Evolutionary conservation across 92 coral and sea anemone genomes (phyloP), one percentile per base, ranked within the genome.

Genomic region (Epizoanthus ramosus): DNA sequence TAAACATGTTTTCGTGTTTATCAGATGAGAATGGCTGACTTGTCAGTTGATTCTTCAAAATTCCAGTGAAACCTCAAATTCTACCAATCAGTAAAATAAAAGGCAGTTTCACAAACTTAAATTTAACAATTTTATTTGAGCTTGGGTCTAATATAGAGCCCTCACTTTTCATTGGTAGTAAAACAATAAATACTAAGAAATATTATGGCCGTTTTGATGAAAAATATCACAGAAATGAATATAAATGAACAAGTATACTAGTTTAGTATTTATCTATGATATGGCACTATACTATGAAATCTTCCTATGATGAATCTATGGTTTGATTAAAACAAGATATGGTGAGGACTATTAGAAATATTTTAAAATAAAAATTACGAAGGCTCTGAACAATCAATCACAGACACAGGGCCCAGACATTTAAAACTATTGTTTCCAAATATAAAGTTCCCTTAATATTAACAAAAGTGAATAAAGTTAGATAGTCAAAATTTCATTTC

Each of bases 171-270:
- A 61, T 61, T 21, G 71, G 43, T 1, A 2, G 69, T 39, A 25
- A 43, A 41, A 61, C 25, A 59, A 77, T 22, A 67, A 19, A 19
- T 47, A 50, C 3, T 72, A 43, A 4, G 9, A 22, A 35, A 22
- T 61, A n/a, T 23, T 45, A 43, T 61, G 45, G 58, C 45, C 21
- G 57, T 23, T n/a, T 5, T 5, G 41, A 22, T 18, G 35, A 31
- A 22, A 57, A 77, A 61, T 43, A 63, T 53, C 82, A 61, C 58
- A 77, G 50, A 19, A 77, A 41, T 47, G 28, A 22, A 33, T 72
- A 9, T 39, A 72, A 59, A 3, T 77, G 66, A 56, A 25, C 64
- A 54, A 23, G 80, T 14, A 37, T n/a, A 60, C n/a, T 50, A 50
- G 14, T 18, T 37, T 31, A 31, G 43, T 43, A 21, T 37, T 41